Base-by-base conservation (phyloP, 2,113 vertebrate species). In the Microcebus murinus region DNA sequence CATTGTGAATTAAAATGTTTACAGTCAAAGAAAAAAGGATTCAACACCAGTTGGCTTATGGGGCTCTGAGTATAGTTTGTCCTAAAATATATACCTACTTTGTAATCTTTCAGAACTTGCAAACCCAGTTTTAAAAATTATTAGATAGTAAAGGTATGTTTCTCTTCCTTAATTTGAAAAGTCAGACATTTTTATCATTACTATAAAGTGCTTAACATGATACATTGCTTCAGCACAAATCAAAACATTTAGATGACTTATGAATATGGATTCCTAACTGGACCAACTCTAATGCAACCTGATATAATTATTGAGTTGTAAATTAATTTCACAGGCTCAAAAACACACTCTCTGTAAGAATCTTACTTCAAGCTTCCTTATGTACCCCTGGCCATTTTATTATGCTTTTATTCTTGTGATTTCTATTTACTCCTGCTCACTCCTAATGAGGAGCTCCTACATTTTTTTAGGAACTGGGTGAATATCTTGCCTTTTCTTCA, bases 161-260 rank as follows among this genome's bases (percentile, higher is more conserved):
- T 95, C 23, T 93, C 8, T 63, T 77, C 89, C 87, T 55, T 77
- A 10, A 74, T 42, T 39, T 94, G 55, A 93, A 92, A 90, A 92
- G 86, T 86, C 65, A 73, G 74, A 23, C 63, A 59, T 94, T 90
- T 68, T 71, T 74, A n/a, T 68, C 90, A 93, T 77, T n/a, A 63
- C 25, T 61, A 25, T 59, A 52, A 50, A 92, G 70, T 84, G 25
- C 5, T 89, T 87, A 86, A 67, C 29, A 29, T 7, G 5, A 82
- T 55, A 57, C 68, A 63, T 83, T 82, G 29, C 79, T 88, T 96
- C 29, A 63, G 17, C 18, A 92, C 87, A 91, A 93, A 74, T 89
- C 25, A 93, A 94, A 96, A 36, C 70, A 73, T 91, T 86, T 84
- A 83, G 55, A 50, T 93, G 79, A 93, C 86, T 93, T 87, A 83